These are phyloP conservation scores for Chaenocephalus aceratus DNA, from an alignment of 2,113 vertebrate genomes.

Conservation along the genomic window DNA sequence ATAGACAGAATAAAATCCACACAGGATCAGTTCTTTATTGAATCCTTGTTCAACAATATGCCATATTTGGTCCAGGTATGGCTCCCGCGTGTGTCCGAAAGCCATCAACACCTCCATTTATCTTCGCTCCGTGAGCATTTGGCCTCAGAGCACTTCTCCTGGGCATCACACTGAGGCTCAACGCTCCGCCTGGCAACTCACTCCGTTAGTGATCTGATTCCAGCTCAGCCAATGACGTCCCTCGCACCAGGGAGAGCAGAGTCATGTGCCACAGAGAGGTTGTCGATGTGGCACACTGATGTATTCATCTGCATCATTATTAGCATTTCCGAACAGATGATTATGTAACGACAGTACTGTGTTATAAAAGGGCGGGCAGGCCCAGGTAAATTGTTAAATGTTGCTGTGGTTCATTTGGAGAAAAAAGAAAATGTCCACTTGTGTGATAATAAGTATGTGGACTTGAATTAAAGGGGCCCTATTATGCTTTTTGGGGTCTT, in stretches of 20 bases:
- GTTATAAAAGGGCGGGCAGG: background rate
- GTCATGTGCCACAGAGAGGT: slow-evolving; percentile 13
- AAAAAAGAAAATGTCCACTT: background rate
- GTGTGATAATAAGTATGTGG: background rate
- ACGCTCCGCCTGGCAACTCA: slow-evolving; percentile 37
- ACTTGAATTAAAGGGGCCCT: too few relatives aligned
- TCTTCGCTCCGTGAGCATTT: slow-evolving; percentile 6
- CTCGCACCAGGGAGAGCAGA: slow-evolving; percentile 18
- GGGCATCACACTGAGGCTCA: slow-evolving; percentile 16
- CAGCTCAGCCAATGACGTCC: slow-evolving; percentile 28
- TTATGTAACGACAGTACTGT: slow-evolving; percentile 1
- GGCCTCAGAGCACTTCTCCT: background rate
- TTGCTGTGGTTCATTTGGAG: background rate
- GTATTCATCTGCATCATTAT: slow-evolving; percentile 28
- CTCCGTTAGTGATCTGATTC: slow-evolving; percentile 23
- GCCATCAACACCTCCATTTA: background rate
- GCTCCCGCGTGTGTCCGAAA: background rate
- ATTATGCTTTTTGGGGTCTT: too few relatives aligned
- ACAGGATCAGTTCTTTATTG: background rate
- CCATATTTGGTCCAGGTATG: background rate
- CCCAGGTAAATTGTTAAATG: background rate
- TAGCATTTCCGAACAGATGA: background rate
- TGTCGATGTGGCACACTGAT: slow-evolving; percentile 1
- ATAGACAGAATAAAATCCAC: background rate
- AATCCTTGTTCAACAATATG: background rate